Percentiles rank a stretch among this genome's conserved stretches.
Conservation (phyloP, 2,888 invertebrate species). For the Diarsia rubi region DNA sequence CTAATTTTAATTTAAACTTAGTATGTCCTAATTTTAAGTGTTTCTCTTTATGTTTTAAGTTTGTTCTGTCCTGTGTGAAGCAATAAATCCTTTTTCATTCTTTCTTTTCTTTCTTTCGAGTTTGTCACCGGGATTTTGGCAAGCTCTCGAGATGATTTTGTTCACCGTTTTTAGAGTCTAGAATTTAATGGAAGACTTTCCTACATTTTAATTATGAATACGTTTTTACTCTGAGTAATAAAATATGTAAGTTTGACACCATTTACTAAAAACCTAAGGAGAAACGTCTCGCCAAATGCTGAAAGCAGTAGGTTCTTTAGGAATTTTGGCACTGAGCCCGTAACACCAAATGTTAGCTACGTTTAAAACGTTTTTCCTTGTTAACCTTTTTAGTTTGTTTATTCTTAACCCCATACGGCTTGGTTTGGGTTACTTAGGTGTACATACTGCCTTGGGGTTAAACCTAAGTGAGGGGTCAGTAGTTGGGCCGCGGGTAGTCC, state of each 20-base stretch:
- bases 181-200: neutral
- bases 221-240: neutral
- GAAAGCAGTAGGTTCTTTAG: slow-evolving; percentile 28
- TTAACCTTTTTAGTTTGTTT: slow-evolving; percentile 39
- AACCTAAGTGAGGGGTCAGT: neutral
- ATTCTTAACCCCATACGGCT: slow-evolving; percentile 20
- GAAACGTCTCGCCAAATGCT: slow-evolving; percentile 27
- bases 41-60: too few species aligned
- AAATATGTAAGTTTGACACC: neutral
- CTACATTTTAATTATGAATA: neutral
- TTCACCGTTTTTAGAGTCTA: neutral
- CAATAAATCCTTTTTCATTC: too few species aligned
- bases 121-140: too few species aligned
- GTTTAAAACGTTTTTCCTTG: slow-evolving; percentile 56
- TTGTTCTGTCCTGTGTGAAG: too few species aligned
- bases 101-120: too few species aligned
- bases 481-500: too few species aligned
- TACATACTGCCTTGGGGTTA: neutral
- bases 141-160: too few species aligned
- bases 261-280: slow-evolving; percentile 1
- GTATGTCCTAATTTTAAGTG: too few species aligned
- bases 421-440: neutral
- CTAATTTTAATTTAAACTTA: too few species aligned
- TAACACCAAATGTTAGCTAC: slow-evolving; percentile 47
- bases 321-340: slow-evolving; percentile 52